Evolutionary conservation across 2,113 vertebrate genomes (phyloP), one percentile per base, ranked within the genome.

Genomic region (Megalops atlanticus): DNA sequence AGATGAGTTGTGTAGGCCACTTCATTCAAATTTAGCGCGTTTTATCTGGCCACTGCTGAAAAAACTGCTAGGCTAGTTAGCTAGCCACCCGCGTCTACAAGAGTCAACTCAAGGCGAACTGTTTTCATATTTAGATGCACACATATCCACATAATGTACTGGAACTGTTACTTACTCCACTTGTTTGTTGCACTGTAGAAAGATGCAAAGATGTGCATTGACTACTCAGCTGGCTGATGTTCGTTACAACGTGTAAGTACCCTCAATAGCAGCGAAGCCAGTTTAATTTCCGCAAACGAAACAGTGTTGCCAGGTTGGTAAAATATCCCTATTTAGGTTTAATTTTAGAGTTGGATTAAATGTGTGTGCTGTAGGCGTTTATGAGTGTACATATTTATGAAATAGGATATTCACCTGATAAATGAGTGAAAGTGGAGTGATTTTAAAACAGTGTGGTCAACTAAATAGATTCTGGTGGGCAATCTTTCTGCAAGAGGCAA

Each of bases 21-120:
- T 33, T 38, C 69, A 36, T 71, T 71, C 69, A 71, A 71, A 71
- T 71, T 38, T 71, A 71, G 69, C 69, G 69, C 69, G 31, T 36
- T 38, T 12, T 38, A 10, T 71, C 31, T 71, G 35, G 69, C 36
- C 36, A 70, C 11, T 16, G 14, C 33, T 31, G 31, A 70, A 58
- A 70, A 35, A 70, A 33, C 31, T 31, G 68, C 15, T 36, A 36
- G 0, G 6, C 27, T 35, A 10, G 15, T 8, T 35, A 31, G 18
- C 35, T 21, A 6, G 18, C 16, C 0, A 15, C 35, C 16, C 0
- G 35, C 35, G 18, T 18, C 36, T 18, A 36, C 1, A 16, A 2
- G 4, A 21, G 16, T 36, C 6, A 3, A 18, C 11, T 71, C 12
- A 38, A 38, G 3, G 2, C 36, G 31, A 36, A 64, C 31, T 38